Evolutionary conservation across 2,113 vertebrate species (phyloP), one percentile per base, ranked within the genome.

Genomic region (Thalassarche chlororhynchos): DNA sequence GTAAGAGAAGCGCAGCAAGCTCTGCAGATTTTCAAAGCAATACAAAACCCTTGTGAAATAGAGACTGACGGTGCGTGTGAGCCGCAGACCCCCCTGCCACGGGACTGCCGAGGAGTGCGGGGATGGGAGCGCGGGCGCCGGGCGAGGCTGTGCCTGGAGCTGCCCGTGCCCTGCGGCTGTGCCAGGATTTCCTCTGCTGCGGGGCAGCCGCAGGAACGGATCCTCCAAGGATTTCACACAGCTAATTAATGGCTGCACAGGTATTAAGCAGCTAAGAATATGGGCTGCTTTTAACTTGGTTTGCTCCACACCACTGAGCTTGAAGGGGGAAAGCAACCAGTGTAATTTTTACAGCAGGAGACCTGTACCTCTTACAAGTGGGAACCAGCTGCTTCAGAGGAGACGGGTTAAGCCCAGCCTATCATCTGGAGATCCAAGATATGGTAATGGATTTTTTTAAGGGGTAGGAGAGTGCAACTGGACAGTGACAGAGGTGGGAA

Each of bases 101-200:
- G 5, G 40, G 38, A 18, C 32, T 24, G 24, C 38, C 1, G 2
- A n/a, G 62, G 19, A 46, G 25, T 4, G 1, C 3, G 9, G 32
- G 32, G 40, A 12, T 4, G 26, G 32, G 25, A 31, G 26, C 4
- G 2, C 8, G 25, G 38, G 32, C 32, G 14, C 10, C 5, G 1
- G 47, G 38, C 4, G 6, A 44, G 36, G 57, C 55, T 25, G 46
- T 11, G 12, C 55, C 32, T 10, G 68, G 57, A n/a, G 55, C 54
- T 26, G n/a, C n/a, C 42, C 11, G 1, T 40, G 65, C 65, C 78
- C 42, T 36, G 64, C 9, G 8, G 26, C 42, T 69, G 14, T 3
- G 1, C 66, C 8, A 8, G 46, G 24, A 23, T 46, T 46, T 61
- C 36, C 25, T 42, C 46, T 1, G 4, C 66, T 24, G 25, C 9